These are phyloP conservation scores for Phthorimaea operculella DNA, from an alignment of 1,140 invertebrate genomes.

Conservation along the genomic window DNA sequence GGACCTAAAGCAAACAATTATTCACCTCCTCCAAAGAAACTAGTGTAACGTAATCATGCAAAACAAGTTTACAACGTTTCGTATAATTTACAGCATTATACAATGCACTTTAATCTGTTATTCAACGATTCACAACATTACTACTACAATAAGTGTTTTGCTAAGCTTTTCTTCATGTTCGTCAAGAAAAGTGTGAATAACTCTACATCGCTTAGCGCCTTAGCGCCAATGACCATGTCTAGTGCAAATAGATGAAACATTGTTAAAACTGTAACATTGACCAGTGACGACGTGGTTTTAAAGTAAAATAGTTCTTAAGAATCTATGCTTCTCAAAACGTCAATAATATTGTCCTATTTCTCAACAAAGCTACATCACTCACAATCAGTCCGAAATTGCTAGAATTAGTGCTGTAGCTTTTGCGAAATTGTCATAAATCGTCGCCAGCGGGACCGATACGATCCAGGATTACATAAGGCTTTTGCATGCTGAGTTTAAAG, in stretches of 20 bases:
- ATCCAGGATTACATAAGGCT: conserved; percentile 36
- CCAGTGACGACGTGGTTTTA: too few species aligned
- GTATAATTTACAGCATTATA: neutral
- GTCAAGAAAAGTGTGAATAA: neutral
- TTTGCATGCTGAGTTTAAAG: conserved; percentile 15
- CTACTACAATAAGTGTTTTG: neutral
- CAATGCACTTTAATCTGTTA: neutral
- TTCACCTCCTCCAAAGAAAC: conserved; percentile 17
- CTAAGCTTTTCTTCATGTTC: neutral
- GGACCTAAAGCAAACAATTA: conserved; percentile 29
- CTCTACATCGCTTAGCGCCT: too few species aligned
- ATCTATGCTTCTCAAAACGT: too few species aligned
- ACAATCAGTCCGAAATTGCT: neutral
- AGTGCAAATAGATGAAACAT: too few species aligned
- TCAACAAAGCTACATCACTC: neutral
- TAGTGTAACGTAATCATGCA: conserved; percentile 33
- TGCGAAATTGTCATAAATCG: conserved; percentile 41
- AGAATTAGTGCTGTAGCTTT: conserved; percentile 3
- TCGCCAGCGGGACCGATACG: conserved; percentile 32
- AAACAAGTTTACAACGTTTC: conserved; percentile 13
- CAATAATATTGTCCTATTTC: neutral
- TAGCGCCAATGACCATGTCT: too few species aligned
- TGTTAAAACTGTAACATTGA: too few species aligned
- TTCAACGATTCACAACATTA: neutral
- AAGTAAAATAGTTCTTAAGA: too few species aligned